Evolutionary conservation across 2,888 invertebrate species (phyloP).

Genomic region (Ischnura elegans): DNA sequence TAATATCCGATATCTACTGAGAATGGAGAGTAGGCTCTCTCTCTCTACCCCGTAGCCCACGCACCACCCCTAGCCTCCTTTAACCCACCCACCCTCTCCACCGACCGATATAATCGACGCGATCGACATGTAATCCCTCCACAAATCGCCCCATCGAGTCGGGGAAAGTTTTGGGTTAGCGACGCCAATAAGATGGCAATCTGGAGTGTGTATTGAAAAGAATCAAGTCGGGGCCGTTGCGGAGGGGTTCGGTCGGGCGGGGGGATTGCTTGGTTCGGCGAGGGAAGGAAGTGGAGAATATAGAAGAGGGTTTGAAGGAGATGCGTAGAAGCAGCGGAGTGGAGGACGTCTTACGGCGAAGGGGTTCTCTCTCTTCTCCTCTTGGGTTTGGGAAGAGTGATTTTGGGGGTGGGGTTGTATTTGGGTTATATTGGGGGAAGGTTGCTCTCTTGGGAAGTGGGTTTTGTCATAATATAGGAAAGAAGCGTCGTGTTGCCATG

Average conservation of each 20-base stretch:
- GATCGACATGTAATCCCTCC: not conserved
- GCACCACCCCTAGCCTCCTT: no score
- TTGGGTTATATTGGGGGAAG: not conserved
- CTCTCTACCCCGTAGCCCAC: no score
- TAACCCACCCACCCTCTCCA: no score
- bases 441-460: constrained; percentile 26
- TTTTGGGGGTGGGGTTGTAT: not conserved
- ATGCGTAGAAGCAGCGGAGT: not conserved
- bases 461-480: constrained; percentile 3
- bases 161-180: constrained; percentile 19
- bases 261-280: not conserved
- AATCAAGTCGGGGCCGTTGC: not conserved
- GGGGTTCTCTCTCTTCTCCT: not conserved
- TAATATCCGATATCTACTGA: no score
- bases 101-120: not conserved
- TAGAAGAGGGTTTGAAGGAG: not conserved
- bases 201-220: constrained; percentile 16
- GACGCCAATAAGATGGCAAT: constrained; percentile 34
- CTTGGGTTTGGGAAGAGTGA: not conserved
- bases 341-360: not conserved
- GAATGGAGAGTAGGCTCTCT: no score
- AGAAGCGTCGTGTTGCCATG: constrained; percentile 54
- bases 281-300: not conserved
- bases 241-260: not conserved
- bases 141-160: not conserved